Base-by-base conservation (phyloP, 2,797 vertebrate species). In the Mastacembelus armatus region DNA sequence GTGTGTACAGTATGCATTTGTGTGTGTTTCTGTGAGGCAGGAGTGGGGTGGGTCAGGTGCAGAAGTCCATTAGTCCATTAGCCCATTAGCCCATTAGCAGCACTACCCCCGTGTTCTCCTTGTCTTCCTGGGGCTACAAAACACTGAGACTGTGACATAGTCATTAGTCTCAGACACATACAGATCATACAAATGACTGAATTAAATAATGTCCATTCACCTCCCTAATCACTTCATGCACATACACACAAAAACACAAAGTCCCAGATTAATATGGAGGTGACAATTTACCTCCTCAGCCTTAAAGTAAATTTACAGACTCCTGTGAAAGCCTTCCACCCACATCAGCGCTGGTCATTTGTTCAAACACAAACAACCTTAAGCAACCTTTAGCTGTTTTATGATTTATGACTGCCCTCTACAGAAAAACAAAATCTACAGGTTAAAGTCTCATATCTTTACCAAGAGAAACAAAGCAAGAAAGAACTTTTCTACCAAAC, bases 21-120 rank as follows among this genome's bases (percentile, higher is more conserved):
- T 49, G 32, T 33, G 15, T 21, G 0, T 18, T n/a, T 39, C n/a
- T 30, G 56, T 21, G 44, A 2, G 22, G 16, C 0, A 2, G 47
- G 0, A 48, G 18, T 33, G 36, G 39, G 6, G 56, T 32, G 24
- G 38, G 38, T 71, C 64, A 60, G 35, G 43, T 43, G 59, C 65
- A 72, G n/a, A 56, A 33, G 58, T 58, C 61, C 64, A 80, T 78
- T 59, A 81, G 55, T 44, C 40, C n/a, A n/a, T n/a, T n/a, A n/a
- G n/a, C n/a, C n/a, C n/a, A n/a, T n/a, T n/a, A n/a, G n/a, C n/a
- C 10, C 45, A 71, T 84, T 73, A 79, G 47, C 32, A 59, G 33
- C 50, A 55, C 14, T 44, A 24, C 38, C 27, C 32, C n/a, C 0
- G 15, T 42, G 59, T 43, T 51, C 40, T 65, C 10, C 47, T 27